Conservation (phyloP, 2,113 vertebrate species). For the Pyrgilauda ruficollis region DNA sequence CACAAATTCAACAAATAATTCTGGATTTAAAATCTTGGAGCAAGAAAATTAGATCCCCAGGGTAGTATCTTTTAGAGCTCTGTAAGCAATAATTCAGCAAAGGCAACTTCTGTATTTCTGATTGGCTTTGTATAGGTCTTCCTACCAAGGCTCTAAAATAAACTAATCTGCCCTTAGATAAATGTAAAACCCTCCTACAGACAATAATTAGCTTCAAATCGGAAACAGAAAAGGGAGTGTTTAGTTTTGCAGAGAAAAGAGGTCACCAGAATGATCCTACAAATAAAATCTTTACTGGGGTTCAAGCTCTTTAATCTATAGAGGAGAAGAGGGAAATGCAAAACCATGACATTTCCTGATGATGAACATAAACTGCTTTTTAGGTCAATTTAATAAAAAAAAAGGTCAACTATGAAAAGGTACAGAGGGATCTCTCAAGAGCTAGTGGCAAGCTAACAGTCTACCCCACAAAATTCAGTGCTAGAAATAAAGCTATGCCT, state of each 20-base stretch:
- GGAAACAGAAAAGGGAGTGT: background rate
- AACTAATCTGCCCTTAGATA: background rate
- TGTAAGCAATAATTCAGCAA: background rate
- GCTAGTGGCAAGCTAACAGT: background rate
- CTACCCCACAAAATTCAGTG: background rate
- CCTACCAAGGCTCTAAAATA: background rate
- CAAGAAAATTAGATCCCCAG: slow-evolving; percentile 7
- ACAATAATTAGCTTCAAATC: background rate
- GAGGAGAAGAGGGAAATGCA: background rate
- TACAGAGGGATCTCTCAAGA: background rate
- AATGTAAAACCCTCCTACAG: background rate
- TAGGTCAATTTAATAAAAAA: background rate
- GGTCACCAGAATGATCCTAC: background rate
- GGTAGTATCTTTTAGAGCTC: background rate
- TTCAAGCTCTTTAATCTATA: background rate
- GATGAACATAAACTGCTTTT: background rate
- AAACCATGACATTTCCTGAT: background rate
- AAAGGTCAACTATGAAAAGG: background rate
- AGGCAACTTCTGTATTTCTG: background rate
- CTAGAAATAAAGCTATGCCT: background rate
- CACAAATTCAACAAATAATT: slow-evolving; percentile 38
- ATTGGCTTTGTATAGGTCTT: background rate
- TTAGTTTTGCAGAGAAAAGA: background rate
- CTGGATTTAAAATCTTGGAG: background rate
- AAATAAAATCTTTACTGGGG: background rate